Percentiles rank a stretch among this genome's conserved stretches.
Conservation (phyloP, 2,888 invertebrate species). For the Mactromeris polynyma region DNA sequence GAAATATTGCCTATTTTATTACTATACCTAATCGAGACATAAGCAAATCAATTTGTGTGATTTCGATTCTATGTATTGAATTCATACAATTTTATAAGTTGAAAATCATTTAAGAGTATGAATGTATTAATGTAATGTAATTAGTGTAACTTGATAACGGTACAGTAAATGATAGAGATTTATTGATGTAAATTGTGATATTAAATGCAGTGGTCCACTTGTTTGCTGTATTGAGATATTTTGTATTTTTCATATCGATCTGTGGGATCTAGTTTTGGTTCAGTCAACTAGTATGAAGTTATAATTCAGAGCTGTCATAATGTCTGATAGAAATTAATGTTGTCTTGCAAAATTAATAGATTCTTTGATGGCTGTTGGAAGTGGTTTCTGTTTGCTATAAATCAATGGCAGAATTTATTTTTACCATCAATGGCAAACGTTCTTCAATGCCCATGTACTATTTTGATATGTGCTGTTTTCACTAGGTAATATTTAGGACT, state of each 20-base stretch:
- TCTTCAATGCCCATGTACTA: too few species aligned
- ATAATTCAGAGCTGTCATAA: too few species aligned
- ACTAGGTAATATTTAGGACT: too few species aligned
- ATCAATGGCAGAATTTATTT: too few species aligned
- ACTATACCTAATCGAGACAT: background rate
- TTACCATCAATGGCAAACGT: too few species aligned
- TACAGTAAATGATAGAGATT: background rate
- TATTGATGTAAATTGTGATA: background rate
- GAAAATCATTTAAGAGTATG: background rate
- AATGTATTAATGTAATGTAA: background rate
- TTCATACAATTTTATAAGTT: background rate
- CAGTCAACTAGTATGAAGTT: background rate
- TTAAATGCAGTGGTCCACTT: background rate
- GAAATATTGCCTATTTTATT: background rate
- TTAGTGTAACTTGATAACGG: background rate
- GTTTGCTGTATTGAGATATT: background rate
- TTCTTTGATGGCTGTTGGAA: too few species aligned
- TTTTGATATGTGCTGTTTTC: too few species aligned
- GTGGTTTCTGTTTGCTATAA: too few species aligned
- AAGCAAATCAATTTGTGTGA: background rate
- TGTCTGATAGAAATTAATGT: too few species aligned
- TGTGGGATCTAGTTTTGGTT: background rate
- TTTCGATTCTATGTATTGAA: background rate
- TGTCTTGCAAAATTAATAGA: too few species aligned
- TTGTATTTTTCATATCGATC: background rate